Evolutionary conservation across 1,140 invertebrate species (phyloP), one percentile per base, ranked within the genome.

Genomic region (Pseudoatta argentina): DNA sequence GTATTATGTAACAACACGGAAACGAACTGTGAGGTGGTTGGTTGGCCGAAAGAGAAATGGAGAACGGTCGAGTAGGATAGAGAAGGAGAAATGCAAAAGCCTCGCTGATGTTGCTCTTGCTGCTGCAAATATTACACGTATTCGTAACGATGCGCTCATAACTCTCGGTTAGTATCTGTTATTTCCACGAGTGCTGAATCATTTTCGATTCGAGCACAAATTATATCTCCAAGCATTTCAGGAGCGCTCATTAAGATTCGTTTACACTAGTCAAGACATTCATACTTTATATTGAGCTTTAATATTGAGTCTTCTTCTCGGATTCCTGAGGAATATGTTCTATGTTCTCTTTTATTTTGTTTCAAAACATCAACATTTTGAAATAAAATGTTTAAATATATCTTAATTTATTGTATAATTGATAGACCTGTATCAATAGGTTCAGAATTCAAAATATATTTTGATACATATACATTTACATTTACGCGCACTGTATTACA

Each of bases 1-100:
- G 94, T 94, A 95, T 95, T 95, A 95, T 95, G 94, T 95, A 95
- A 94, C 94, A 94, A 94, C 94, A 93, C 92, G 93, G 93, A 94
- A 95, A 95, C 94, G 94, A 95, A 94, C 92, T 92, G 86, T 89
- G 91, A 87, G 85, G 76, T 77, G 88, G 86, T 61, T 71, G 87
- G 72, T 78, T 81, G 81, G 85, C 75, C 72, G 78, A 73, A 61
- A 76, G 75, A 72, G 86, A 72, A 72, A 39, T 53, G 66, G 73
- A 44, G 86, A 73, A 81, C 81, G 59, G 69, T 21, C 57, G 59
- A 24, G 64, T 34, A 24, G 72, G 30, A 87, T 83, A 75, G 78
- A 72, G 86, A 63, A 59, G 78, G 87, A 88, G 81, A 86, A 27
- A 73, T 39, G 85, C 53, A 51, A 66, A 86, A 73, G 76, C 81